Evolutionary conservation across 2,113 vertebrate genomes (phyloP), one percentile per base, ranked within the genome.

Genomic region (Cervus canadensis): DNA sequence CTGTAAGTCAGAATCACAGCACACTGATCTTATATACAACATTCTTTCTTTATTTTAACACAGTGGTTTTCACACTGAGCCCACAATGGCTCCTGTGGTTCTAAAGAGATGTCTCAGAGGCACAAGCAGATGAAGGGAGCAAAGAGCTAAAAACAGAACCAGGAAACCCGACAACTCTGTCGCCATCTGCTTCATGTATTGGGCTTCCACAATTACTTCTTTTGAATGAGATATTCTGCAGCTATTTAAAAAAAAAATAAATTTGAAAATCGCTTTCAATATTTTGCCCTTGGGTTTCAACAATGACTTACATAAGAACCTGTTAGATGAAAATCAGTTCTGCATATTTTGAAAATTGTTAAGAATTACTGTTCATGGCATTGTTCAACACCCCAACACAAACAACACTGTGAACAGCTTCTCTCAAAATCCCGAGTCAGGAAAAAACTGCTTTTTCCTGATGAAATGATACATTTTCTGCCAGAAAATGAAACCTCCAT

Each of bases 381-480:
- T 62, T 45, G 2, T 86, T 83, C 23, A 89, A 59, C n/a, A 93
- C 2, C 15, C 4, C n/a, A 81, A 78, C 56, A 88, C 45, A 92
- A 97, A 82, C 15, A 95, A 33, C n/a, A 67, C 7, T 52, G 10
- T 21, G 3, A 54, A 45, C 23, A 92, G 12, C 8, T 57, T 95
- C 23, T 87, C 17, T 90, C 28, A 86, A 85, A 95, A 11, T 2
- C 13, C 8, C 67, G 33, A 74, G 19, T 79, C 25, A 90, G 40
- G 30, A 9, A 23, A 60, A 79, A 87, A 82, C 57, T 45, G 5
- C 3, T 94, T 64, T 45, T 83, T 79, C 13, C 36, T 84, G 19
- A 71, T 85, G 62, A 90, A 87, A 23, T 95, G 60, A 93, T 43
- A 95, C 15, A 45, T 83, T 92, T 97, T 95, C 48, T 48, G 64